Conservation (phyloP, 1,140 invertebrate genomes). For the Microvelia longipes region DNA sequence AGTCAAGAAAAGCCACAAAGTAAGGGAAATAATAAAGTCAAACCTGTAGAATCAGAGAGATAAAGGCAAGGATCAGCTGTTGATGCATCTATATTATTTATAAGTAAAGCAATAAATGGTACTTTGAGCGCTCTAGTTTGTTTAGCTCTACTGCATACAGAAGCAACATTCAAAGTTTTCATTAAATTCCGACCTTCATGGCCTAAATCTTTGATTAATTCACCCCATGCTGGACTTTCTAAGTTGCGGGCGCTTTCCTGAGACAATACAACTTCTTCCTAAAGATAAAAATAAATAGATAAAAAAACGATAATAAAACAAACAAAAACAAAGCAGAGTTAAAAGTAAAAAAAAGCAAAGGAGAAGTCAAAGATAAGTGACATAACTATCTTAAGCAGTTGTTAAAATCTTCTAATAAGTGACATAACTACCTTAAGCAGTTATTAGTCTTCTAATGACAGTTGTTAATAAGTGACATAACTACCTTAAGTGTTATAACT, state of each 20-base stretch:
- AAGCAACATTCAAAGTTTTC: slow-evolving; percentile 14
- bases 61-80: slow-evolving; percentile 17
- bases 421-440: too few species aligned
- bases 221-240: slow-evolving; percentile 16
- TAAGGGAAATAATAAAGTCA: too few species aligned
- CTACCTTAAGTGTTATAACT: too few species aligned
- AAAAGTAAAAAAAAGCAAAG: neutral
- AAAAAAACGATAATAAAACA: neutral
- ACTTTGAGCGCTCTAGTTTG: slow-evolving; percentile 16
- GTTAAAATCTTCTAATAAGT: too few species aligned
- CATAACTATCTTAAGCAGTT: too few species aligned
- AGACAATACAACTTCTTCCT: slow-evolving; percentile 13
- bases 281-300: neutral
- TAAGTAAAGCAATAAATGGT: slow-evolving; percentile 19
- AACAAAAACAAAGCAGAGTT: neutral
- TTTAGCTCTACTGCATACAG: slow-evolving; percentile 15
- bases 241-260: slow-evolving; percentile 10
- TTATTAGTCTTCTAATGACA: too few species aligned
- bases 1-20: too few species aligned
- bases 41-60: slow-evolving; percentile 19
- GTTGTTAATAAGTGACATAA: too few species aligned
- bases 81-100: slow-evolving; percentile 17
- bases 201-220: slow-evolving; percentile 14
- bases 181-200: slow-evolving; percentile 4
- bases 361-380: too few species aligned